Evolutionary conservation across 2,888 invertebrate species (phyloP), one percentile per base, ranked within the genome.

Genomic region (Lagria hirta): DNA sequence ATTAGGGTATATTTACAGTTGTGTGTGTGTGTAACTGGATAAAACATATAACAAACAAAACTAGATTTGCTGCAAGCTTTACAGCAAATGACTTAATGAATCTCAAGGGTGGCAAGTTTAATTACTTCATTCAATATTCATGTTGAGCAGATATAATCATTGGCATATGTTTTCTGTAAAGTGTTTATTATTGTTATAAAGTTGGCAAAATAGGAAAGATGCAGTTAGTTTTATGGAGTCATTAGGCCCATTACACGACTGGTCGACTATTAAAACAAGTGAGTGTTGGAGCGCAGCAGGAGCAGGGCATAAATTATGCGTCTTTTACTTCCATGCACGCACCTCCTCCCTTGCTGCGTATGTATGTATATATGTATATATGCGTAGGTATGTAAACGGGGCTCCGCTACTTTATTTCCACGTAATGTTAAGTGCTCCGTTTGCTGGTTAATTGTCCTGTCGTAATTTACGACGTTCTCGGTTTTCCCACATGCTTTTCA

Each of bases 391-490:
- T 28, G 18, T 27, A 16, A n/a, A 23, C 12, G 7, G 3, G 15
- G 11, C 7, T 28, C 42, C 51, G 54, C 57, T 52, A 51, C 58
- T 58, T 58, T 50, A 53, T 55, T 51, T 52, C 58, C 40, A 49
- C 50, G 38, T 37, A 44, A 52, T 40, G 54, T 52, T 55, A 55
- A 57, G 55, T 54, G 57, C 57, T 55, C 58, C 59, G 59, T 60
- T 61, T 58, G 57, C 52, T 55, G 60, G 60, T 58, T 62, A 62
- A 62, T 62, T 62, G 61, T 62, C 60, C 52, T 48, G 45, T 42
- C 44, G 55, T 52, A 57, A 60, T 62, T 60, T 61, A 62, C 59
- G 45, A 54, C 46, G 16, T 44, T 33, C 49, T 20, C 43, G 26
- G 20, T 49, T 49, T 46, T 43, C 48, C 51, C 52, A 51, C 53